Conservation (phyloP, 2,113 vertebrate genomes). For the Myiozetetes cayanensis region DNA sequence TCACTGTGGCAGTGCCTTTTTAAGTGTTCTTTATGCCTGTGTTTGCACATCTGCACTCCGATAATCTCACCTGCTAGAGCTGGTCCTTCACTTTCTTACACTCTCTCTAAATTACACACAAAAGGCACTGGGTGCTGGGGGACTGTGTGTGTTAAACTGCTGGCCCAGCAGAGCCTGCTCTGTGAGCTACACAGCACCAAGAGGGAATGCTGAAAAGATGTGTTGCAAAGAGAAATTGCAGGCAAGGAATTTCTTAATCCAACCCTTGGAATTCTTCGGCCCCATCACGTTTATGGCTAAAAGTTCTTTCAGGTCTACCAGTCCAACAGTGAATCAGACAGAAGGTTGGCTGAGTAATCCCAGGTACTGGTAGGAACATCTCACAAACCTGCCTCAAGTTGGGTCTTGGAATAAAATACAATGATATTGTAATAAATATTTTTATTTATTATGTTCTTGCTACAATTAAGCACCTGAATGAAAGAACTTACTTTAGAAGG, state of each 20-base stretch:
- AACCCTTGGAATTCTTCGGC: neutral
- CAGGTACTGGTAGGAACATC: neutral
- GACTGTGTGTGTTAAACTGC: neutral
- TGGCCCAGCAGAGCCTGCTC: neutral
- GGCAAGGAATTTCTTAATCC: neutral
- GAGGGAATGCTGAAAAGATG: neutral
- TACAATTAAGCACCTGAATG: neutral
- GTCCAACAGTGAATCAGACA: neutral
- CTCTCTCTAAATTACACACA: neutral
- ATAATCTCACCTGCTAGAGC: neutral
- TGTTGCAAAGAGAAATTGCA: neutral
- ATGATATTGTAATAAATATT: neutral
- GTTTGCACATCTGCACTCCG: neutral
- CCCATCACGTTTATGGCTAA: neutral
- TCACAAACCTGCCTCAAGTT: neutral
- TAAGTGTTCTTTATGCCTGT: neutral
- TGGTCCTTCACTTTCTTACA: neutral
- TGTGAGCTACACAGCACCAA: neutral
- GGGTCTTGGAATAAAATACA: neutral
- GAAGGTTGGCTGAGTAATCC: neutral
- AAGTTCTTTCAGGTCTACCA: neutral
- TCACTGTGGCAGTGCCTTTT: neutral
- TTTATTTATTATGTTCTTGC: neutral
- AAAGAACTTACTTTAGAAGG: neutral
- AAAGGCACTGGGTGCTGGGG: neutral